Conservation (phyloP, 2,888 invertebrate species). For the Thecophora atra region DNA sequence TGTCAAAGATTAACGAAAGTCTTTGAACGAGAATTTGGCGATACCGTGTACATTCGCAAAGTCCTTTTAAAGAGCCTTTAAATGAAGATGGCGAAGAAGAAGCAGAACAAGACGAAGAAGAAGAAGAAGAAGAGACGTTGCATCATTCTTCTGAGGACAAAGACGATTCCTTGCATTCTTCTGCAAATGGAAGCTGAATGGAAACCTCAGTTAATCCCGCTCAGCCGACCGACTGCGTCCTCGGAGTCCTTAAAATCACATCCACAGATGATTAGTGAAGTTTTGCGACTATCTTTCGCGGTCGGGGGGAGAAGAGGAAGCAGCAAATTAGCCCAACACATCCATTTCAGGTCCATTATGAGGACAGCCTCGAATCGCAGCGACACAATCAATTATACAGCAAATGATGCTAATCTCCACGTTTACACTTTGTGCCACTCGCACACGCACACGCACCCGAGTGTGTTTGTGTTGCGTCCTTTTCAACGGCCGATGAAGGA, state of each 20-base stretch:
- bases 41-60: not conserved
- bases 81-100: too few species aligned
- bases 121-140: not conserved
- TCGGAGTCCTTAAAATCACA: not conserved
- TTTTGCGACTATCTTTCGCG: not conserved
- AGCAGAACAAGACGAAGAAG: too few species aligned
- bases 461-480: not conserved
- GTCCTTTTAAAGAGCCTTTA: too few species aligned
- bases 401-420: constrained; percentile 43
- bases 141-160: not conserved
- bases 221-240: too few species aligned
- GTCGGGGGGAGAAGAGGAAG: too few species aligned
- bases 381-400: constrained; percentile 58
- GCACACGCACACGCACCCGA: constrained; percentile 6
- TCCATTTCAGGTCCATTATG: not conserved
- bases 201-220: too few species aligned
- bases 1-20: not conserved
- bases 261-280: not conserved
- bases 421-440: not conserved
- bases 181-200: too few species aligned
- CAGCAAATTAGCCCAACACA: constrained; percentile 10
- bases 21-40: not conserved
- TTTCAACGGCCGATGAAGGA: constrained; percentile 34
- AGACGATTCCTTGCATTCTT: too few species aligned
- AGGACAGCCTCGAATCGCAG: constrained; percentile 29